Percentiles rank a stretch among this genome's conserved stretches.
Evolutionary conservation across 2,113 vertebrate genomes (phyloP).

Genomic region (Stictonetta naevosa): DNA sequence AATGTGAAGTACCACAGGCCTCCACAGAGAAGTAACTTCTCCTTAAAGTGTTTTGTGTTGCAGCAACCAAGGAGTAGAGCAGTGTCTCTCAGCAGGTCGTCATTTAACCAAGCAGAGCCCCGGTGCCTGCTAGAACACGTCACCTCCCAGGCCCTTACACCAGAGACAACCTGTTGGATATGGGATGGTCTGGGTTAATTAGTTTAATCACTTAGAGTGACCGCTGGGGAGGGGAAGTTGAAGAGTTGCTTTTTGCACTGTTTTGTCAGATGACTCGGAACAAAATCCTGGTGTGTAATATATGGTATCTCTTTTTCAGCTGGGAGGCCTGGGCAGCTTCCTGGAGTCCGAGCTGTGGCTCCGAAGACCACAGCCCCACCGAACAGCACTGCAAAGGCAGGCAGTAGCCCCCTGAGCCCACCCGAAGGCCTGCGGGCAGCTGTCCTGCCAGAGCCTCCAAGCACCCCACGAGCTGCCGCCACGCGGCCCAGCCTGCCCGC

Average conservation of each 20-base stretch:
- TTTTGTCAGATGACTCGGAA: rapidly evolving
- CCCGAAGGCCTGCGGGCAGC: slow-evolving; percentile 62
- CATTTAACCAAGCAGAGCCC: neutral
- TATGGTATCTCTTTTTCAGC: slow-evolving; percentile 39
- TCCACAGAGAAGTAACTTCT: neutral
- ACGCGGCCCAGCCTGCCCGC: slow-evolving; percentile 67
- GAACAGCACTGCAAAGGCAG: neutral
- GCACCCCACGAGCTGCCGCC: neutral
- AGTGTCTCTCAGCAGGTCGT: rapidly evolving
- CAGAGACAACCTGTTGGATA: neutral
- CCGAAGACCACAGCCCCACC: slow-evolving; percentile 36
- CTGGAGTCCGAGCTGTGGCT: slow-evolving; percentile 67
- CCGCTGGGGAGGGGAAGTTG: rapidly evolving
- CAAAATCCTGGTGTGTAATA: rapidly evolving
- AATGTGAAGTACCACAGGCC: neutral
- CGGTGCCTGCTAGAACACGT: neutral
- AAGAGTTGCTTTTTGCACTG: neutral
- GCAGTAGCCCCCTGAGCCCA: neutral
- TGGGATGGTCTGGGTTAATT: neutral
- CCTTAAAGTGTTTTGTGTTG: neutral
- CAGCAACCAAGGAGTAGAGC: neutral
- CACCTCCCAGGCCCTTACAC: no score
- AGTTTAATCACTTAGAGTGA: neutral
- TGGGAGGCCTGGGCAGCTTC: slow-evolving; percentile 75
- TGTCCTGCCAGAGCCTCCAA: slow-evolving; percentile 38